phyloP scores from a whole-genome alignment of 2,888 invertebrate species.

The Torymus texanus region DNA sequence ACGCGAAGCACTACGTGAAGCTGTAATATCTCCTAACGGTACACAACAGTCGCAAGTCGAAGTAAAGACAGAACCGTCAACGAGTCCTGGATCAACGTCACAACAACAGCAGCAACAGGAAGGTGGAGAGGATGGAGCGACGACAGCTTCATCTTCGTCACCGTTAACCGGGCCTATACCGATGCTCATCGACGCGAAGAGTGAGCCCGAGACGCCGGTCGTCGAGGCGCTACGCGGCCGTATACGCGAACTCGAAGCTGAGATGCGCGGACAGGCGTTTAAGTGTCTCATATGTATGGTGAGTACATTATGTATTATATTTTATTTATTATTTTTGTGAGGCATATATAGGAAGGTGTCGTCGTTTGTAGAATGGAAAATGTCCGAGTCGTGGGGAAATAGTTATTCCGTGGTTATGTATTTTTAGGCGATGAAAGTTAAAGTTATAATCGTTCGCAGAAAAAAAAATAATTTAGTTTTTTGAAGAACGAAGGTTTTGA shows the following conservation, averaged over 20 bases:
- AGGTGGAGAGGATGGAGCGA: conserved; percentile 35
- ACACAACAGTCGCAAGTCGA: conserved; percentile 68
- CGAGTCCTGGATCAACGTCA: conserved; percentile 63
- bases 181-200: conserved; percentile 48
- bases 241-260: conserved; percentile 85
- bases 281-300: conserved; percentile 93
- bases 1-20: conserved; percentile 77
- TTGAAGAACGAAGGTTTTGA: too few species aligned
- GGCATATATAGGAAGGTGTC: too few species aligned
- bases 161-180: conserved; percentile 9
- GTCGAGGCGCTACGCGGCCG: conserved; percentile 86
- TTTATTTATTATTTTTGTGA: too few species aligned
- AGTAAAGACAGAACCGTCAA: conserved; percentile 72
- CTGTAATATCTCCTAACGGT: conserved; percentile 75
- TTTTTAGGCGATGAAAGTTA: too few species aligned
- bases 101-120: conserved; percentile 64
- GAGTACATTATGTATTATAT: conserved; percentile 58
- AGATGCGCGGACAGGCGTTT: conserved; percentile 79
- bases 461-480: too few species aligned
- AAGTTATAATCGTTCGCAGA: too few species aligned
- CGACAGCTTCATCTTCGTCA: conserved; percentile 28
- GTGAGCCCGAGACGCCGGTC: conserved; percentile 72
- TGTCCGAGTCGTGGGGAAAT: too few species aligned
- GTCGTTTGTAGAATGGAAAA: too few species aligned
- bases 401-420: too few species aligned